Evolutionary conservation across 2,797 vertebrate genomes (phyloP), one percentile per base, ranked within the genome.

Genomic region (Australoheros facetus): DNA sequence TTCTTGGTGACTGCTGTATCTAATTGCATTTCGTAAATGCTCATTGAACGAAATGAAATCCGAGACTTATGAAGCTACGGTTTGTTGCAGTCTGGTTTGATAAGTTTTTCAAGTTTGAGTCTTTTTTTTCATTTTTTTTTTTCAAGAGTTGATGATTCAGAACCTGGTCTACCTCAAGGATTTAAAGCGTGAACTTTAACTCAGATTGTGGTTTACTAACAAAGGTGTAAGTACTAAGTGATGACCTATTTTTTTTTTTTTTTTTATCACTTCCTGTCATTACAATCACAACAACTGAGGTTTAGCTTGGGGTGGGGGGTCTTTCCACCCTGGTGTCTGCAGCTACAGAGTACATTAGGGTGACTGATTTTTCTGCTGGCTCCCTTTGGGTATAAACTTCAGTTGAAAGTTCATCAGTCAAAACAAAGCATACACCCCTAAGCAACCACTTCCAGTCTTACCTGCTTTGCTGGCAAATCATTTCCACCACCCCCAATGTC

Each of bases 1-100:
- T 78, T 75, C 76, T 81, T 73, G 30, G 48, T 37, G 70, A 71
- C 85, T 89, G 87, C 82, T 91, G 87, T 73, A 88, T 94, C 87
- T 92, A 84, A 90, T 91, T 92, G 90, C 91, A 89, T 86, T 82
- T 82, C 82, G 73, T 76, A 79, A 87, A 89, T 78, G 79, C 79
- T 77, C 82, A 89, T 90, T 73, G 87, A 91, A 87, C 79, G 56
- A 73, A 77, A 85, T 56, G 85, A 85, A 92, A 92, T 70, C 8
- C 26, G 79, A 90, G 57, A 51, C 71, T 32, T 57, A 28, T 75
- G 82, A 87, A 88, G 3, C 70, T 42, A 60, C 78, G 55, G 78
- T 80, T 48, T 69, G 60, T 66, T 71, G 69, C 77, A 56, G 54
- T 21, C 57, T 80, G 70, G 19, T 54, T 76, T 42, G 42, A 69